Evolutionary conservation across 2,113 vertebrate species (phyloP).

Genomic region (Donacobius atricapilla): DNA sequence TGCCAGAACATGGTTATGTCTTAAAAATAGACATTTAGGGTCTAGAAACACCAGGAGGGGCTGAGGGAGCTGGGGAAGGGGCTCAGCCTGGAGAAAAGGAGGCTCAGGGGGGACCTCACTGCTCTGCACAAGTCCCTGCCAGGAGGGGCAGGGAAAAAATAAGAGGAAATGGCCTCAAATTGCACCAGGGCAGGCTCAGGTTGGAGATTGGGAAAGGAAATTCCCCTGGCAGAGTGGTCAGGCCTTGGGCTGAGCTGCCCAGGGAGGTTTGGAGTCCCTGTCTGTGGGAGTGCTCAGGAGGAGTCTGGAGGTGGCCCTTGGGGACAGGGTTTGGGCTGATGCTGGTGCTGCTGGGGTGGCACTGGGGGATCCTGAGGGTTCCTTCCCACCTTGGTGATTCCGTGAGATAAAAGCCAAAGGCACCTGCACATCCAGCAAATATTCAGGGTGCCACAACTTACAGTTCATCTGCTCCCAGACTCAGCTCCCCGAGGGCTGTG

Average conservation of each 20-base stretch:
- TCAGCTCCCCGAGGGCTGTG: too few species aligned
- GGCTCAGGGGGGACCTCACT: not conserved
- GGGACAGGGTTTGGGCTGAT: not conserved
- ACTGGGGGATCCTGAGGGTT: not conserved
- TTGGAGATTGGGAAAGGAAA: not conserved
- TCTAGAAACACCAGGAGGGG: accelerated
- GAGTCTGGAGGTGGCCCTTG: not conserved
- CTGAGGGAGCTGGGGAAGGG: not conserved
- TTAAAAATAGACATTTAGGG: not conserved
- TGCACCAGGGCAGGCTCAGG: not conserved
- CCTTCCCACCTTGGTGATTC: too few species aligned
- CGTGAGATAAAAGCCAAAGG: too few species aligned
- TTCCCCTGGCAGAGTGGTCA: not conserved
- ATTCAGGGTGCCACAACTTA: too few species aligned
- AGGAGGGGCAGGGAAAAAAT: not conserved
- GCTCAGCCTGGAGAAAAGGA: not conserved
- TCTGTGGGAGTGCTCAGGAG: not conserved
- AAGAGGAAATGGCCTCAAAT: not conserved
- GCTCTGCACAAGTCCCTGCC: not conserved
- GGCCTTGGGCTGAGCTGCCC: not conserved
- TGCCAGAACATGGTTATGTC: not conserved
- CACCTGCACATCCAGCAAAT: too few species aligned
- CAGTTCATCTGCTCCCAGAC: too few species aligned
- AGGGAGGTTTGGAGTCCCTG: not conserved
- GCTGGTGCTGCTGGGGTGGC: not conserved